Evolutionary conservation across 2,888 invertebrate species (phyloP), one percentile per base, ranked within the genome.

Genomic region (Seira ritae): DNA sequence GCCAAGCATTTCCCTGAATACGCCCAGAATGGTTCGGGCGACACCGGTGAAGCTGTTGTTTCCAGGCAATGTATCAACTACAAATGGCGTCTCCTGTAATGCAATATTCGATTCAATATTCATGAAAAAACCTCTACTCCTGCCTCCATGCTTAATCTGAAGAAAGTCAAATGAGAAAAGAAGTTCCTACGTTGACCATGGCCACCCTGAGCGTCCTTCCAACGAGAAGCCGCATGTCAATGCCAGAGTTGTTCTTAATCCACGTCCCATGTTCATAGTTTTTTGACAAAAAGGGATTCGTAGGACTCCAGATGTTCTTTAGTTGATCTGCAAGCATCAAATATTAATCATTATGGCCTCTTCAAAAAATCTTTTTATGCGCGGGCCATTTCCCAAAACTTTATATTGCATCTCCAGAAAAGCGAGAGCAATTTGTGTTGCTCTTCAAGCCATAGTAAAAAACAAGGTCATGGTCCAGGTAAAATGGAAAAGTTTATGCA

Each of bases 1-100:
- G 87, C 95, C 94, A 87, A 94, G 94, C 88, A 93, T 94, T 76
- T 93, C 90, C 65, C 93, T 92, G 1, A 96, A 91, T 68, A 96
- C 93, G 24, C 94, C 91, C 10, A 96, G 90, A 73, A 96, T 90
- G 73, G 93, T 92, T 90, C 96, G 96, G 0, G 96, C 94, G 4
- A 95, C 94, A 0, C 96, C 96, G 0, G 89, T 73, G 19, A 88
- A 75, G 19, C 70, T 83, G 76, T 87, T 84, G 68, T 81, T 82
- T 42, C 15, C 72, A 20, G 1, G 24, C 17, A 66, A 19, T 12
- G 69, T 76, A 12, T 80, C 74, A 12, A 46, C 42, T 6, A 88
- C 88, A 62, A 85, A 89, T 2, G 89, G 89, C 0, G 87, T 80
- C 76, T 89, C 88, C 89, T 89, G 37, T n/a, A 22, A 42, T 8